Base-by-base conservation (phyloP, 2,797 vertebrate species). In the Danio kyathit region DNA sequence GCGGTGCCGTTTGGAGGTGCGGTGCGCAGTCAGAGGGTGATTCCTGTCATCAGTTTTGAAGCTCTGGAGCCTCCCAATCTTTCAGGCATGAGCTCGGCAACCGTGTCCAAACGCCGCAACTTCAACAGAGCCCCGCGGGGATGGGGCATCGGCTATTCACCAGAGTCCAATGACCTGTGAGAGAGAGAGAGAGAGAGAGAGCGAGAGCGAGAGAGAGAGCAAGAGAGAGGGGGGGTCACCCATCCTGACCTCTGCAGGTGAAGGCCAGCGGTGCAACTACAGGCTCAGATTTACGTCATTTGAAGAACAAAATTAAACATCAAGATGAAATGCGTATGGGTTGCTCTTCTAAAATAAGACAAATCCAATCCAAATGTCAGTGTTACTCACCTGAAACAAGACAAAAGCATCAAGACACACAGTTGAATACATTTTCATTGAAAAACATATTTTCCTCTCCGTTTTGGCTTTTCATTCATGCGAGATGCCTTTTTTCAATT, bases 61-160 rank as follows among this genome's bases (percentile, higher is more conserved):
- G 86, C 90, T 9, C 61, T 90, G 63, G 92, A 95, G 13, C 56
- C 88, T 66, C 88, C 88, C 70, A 85, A 84, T 17, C 89, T 93
- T 74, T 91, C 91, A 1, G 80, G 87, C 17, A 82, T 90, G 0
- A 85, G 85, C 63, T 81, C 92, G 88, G 90, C 94, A 5, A 92
- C 93, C 70, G 92, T 97, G 82, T 89, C 89, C 65, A 92, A 81
- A 66, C 91, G 96, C 75, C 96, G 92, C 84, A 95, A 93, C 90
- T 99, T 99, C 91, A 99, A 99, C 94, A 93, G 95, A 86, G 94
- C 93, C 38, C 94, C 97, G 0, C 95, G 84, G 7, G 97, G 97
- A 74, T 99, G 98, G 98, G 89, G 87, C 40, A 83, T 79, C 16
- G 83, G 90, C 78, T 90, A 92, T 76, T 88, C 90, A 69, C 96